Evolutionary conservation across 2,113 vertebrate genomes (phyloP).

Genomic region (Thamnaconus septentrionalis): DNA sequence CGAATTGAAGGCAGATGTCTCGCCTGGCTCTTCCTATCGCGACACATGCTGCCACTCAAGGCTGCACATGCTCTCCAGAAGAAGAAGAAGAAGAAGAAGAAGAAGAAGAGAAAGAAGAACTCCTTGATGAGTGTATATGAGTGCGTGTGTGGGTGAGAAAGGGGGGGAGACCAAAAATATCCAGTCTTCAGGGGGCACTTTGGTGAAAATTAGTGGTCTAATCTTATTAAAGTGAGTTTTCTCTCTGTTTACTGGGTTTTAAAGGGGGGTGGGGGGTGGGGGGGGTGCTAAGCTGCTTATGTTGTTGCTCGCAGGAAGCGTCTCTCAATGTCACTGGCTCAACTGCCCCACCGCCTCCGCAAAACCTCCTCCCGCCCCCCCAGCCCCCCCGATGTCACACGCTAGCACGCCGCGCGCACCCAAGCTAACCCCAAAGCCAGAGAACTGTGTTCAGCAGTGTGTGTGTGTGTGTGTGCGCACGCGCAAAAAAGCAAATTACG

Average conservation of each 20-base stretch:
- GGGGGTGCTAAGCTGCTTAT: conserved; percentile 44
- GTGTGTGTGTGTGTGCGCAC: too few species aligned
- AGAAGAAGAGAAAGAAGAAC: conserved; percentile 7
- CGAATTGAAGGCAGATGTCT: conserved; percentile 6
- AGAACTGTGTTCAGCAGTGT: too few species aligned
- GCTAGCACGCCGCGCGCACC: too few species aligned
- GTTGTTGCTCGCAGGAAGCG: neutral
- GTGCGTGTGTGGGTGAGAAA: conserved; percentile 11
- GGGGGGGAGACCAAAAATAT: conserved; percentile 11
- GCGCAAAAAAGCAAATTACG: too few species aligned
- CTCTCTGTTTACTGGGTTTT: conserved; percentile 43
- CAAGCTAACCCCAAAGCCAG: too few species aligned
- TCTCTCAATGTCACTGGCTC: conserved; percentile 42
- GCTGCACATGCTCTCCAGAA: conserved; percentile 10
- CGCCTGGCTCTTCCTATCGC: neutral
- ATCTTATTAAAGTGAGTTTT: conserved; percentile 49
- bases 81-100: too few species aligned
- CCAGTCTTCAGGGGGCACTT: conserved; percentile 37
- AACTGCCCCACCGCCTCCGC: conserved; percentile 22
- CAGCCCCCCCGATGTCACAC: too few species aligned
- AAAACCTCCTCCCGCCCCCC: conserved; percentile 5
- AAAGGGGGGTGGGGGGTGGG: conserved; percentile 4
- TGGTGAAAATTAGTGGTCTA: conserved; percentile 43
- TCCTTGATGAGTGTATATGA: conserved; percentile 24
- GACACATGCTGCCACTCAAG: neutral